A percentile compares a stretch with the other conserved stretches of the same genome.
These are phyloP conservation scores for Danaus plexippus DNA, from an alignment of 1,140 invertebrate genomes.

Conservation along the genomic window DNA sequence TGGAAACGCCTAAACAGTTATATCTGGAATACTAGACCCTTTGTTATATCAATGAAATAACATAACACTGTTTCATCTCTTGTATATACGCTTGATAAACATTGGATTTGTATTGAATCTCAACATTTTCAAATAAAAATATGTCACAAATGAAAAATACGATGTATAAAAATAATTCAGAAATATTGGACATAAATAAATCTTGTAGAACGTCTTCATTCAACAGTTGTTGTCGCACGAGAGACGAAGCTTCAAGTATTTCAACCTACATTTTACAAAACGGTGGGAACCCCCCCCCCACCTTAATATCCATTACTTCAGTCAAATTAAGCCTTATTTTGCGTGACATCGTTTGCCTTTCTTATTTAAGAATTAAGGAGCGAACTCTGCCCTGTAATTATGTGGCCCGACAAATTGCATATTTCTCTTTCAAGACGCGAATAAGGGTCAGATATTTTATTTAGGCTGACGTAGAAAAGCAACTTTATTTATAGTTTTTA, in stretches of 20 bases:
- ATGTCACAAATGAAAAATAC: too few relatives aligned
- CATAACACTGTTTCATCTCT: too few relatives aligned
- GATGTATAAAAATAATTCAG: too few relatives aligned
- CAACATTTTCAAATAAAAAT: too few relatives aligned
- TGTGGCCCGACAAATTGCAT: constrained; percentile 40
- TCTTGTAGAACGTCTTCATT: too few relatives aligned
- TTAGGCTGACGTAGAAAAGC: constrained; percentile 1
- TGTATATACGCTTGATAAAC: too few relatives aligned
- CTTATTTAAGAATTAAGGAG: constrained; percentile 49
- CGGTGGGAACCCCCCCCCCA: constrained; percentile 21
- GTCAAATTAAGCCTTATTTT: constrained; percentile 55
- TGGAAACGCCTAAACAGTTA: too few relatives aligned
- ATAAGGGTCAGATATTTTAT: constrained; percentile 22
- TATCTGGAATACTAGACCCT: too few relatives aligned
- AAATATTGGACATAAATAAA: too few relatives aligned
- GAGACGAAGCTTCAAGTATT: constrained; percentile 18
- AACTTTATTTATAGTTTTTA: constrained; percentile 1
- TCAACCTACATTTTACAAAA: constrained; percentile 33
- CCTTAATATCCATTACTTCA: constrained; percentile 39
- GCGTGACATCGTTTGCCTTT: constrained; percentile 53
- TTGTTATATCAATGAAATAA: too few relatives aligned
- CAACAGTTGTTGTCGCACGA: too few relatives aligned
- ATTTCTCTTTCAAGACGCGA: constrained; percentile 27
- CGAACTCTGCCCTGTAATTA: constrained; percentile 31
- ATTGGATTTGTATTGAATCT: too few relatives aligned